Base-by-base conservation (phyloP, 1,140 invertebrate species). In the Drosophila littoralis region DNA sequence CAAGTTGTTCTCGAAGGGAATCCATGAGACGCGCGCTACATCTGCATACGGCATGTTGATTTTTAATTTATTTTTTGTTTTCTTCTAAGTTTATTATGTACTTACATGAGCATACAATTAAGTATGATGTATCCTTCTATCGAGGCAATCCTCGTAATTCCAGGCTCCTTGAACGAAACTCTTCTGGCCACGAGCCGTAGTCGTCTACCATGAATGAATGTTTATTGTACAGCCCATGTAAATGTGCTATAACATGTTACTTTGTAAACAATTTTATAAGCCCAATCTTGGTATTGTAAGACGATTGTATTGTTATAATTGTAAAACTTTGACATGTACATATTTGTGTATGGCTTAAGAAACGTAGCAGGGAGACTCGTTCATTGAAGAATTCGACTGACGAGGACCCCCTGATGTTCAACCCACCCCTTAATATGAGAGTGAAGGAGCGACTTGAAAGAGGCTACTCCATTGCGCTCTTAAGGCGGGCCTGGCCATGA, bases 11-110 rank as follows among this genome's bases (percentile, higher is more conserved):
- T 89, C 88, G 76, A 91, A 91, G 88, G 88, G 88, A 91, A 91
- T 91, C 88, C 69, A 91, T 73, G 88, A 91, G 89, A 90, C 78
- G 77, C 83, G 83, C 83, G 79, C 83, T 70, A 64, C 72, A 69
- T 75, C 38, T 61, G 46, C 45, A 63, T 64, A 77, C 61, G 22
- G 5, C 22, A 59, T 46, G 60, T 69, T 43, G 54, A 79, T 67
- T 69, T 68, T 76, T 22, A 51, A 50, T 57, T 9, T 74, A 7
- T 55, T 45, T 67, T 4, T 52, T 51, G 15, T 59, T 28, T 17
- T 28, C 12, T 40, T 35, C 59, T 12, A 52, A 50, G 45, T 60
- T 32, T 52, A 22, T 28, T 68, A 59, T 67, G 54, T 73, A 64
- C 55, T 72, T 65, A 50, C 40, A 72, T 46, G 28, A 52, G 8